phyloP scores from a whole-genome alignment of 2,888 invertebrate genomes.

The Ramazzottius varieornatus region DNA sequence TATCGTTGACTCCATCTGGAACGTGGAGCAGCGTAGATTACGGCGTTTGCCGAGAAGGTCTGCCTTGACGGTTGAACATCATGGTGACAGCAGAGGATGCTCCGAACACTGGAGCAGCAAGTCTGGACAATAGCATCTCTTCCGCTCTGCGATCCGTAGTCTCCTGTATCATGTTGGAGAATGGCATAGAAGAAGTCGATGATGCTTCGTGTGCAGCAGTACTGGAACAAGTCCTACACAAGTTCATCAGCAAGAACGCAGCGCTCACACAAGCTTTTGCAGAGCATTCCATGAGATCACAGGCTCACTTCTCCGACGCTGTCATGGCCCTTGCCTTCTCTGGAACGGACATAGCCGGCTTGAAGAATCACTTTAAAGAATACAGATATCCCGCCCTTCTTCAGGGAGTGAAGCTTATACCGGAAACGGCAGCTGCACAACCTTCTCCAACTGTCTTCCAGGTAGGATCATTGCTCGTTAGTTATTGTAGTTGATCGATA shows the following conservation, averaged over 20 bases:
- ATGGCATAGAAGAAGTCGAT: neutral
- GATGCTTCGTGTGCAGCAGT: neutral
- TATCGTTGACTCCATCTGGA: too few relatives aligned
- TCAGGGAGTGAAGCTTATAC: neutral
- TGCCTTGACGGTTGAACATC: too few relatives aligned
- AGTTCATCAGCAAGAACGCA: neutral
- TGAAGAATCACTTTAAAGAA: neutral
- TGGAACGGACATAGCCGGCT: neutral
- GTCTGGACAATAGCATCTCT: too few relatives aligned
- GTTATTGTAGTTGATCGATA: too few relatives aligned
- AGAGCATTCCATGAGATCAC: neutral
- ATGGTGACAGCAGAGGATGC: too few relatives aligned
- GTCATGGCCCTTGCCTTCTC: neutral
- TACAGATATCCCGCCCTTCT: neutral
- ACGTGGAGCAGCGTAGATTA: too few relatives aligned
- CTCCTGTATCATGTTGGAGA: neutral
- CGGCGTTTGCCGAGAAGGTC: too few relatives aligned
- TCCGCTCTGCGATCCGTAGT: neutral
- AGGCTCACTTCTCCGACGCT: neutral
- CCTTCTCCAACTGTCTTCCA: neutral
- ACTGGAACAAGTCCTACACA: neutral
- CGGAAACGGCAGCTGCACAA: neutral
- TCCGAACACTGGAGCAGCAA: too few relatives aligned
- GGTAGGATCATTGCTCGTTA: too few relatives aligned
- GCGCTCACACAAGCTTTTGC: neutral